A percentile compares a stretch with the other conserved stretches of the same genome.
These are phyloP conservation scores for Megamerina dolium DNA, from an alignment of 2,888 invertebrate species.

Conservation along the genomic window DNA sequence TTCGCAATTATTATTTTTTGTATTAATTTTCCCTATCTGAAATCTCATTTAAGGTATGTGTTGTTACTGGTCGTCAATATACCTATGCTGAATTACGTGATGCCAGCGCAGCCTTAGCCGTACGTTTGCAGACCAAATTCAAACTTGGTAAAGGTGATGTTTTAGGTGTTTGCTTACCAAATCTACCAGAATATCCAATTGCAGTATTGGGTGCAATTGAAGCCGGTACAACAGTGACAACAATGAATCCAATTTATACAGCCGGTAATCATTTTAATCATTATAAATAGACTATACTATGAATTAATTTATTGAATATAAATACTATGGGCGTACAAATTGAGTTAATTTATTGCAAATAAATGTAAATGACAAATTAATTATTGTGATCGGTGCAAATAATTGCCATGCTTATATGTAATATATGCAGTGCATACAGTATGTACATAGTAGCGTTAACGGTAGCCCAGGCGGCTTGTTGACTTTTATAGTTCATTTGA, in stretches of 20 bases:
- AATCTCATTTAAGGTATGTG: conserved; percentile 59
- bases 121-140: conserved; percentile 60
- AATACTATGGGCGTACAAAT: no score
- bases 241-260: conserved; percentile 71
- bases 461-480: no score
- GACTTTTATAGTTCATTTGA: no score
- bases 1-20: background rate
- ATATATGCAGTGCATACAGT: no score
- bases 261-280: no score
- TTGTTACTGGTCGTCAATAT: conserved; percentile 64
- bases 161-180: conserved; percentile 66
- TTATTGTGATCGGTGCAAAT: no score
- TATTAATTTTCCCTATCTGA: background rate
- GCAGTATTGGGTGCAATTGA: conserved; percentile 61
- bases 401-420: background rate
- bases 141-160: conserved; percentile 62
- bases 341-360: no score
- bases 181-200: conserved; percentile 68
- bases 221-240: conserved; percentile 64
- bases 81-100: conserved; percentile 64
- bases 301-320: no score
- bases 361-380: no score
- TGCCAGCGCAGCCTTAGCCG: conserved; percentile 60
- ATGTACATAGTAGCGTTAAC: no score
- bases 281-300: no score